These are phyloP conservation scores for Rhagophthalmus giganteus DNA, from an alignment of 2,888 invertebrate genomes.

Conservation along the genomic window DNA sequence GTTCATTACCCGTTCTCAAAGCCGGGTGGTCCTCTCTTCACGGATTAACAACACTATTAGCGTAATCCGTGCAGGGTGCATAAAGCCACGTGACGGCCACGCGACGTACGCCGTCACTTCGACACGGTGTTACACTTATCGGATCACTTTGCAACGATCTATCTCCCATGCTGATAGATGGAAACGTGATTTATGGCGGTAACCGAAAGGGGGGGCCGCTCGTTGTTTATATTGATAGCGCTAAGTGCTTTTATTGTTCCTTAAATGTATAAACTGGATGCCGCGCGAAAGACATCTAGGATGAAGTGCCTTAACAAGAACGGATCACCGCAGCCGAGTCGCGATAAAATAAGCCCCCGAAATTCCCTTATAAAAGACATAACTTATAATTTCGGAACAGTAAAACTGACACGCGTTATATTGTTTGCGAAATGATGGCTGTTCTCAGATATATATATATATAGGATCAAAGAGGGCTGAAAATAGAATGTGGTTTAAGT, in stretches of 20 bases:
- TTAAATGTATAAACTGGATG: conserved; percentile 7
- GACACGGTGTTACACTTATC: conserved; percentile 37
- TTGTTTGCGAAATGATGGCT: conserved; percentile 51
- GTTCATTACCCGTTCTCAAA: conserved; percentile 22
- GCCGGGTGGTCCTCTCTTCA: conserved; percentile 31
- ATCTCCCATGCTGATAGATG: conserved; percentile 27
- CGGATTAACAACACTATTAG: conserved; percentile 56
- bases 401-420: conserved; percentile 53
- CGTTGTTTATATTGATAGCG: neutral
- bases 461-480: conserved; percentile 26
- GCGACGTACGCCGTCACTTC: conserved; percentile 32
- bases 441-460: conserved; percentile 26
- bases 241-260: neutral
- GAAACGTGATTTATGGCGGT: conserved; percentile 23
- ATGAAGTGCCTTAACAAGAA: conserved; percentile 35
- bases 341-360: conserved; percentile 43
- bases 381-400: conserved; percentile 53
- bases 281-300: conserved; percentile 22
- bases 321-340: conserved; percentile 32
- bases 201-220: neutral
- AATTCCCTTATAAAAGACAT: conserved; percentile 52
- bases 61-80: conserved; percentile 48
- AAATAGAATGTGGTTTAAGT: conserved; percentile 30
- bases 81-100: conserved; percentile 44
- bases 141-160: conserved; percentile 28